A percentile compares a stretch with the other conserved stretches of the same genome.
Evolutionary conservation across 1,140 invertebrate genomes (phyloP).

Genomic region (Cherax destructor): DNA sequence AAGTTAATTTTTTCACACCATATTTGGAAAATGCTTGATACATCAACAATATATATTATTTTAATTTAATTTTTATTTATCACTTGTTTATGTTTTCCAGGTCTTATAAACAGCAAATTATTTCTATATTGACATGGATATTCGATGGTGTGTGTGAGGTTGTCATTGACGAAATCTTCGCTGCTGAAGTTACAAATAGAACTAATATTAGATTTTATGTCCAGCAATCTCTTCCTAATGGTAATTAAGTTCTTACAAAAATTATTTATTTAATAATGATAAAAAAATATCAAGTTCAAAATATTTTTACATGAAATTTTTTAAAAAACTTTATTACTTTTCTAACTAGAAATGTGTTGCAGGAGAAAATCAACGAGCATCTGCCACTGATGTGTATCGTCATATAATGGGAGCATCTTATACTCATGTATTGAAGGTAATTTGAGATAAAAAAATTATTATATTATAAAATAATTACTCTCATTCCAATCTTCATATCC

Average conservation of each 20-base stretch:
- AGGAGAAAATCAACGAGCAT: no score
- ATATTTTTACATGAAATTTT: no score
- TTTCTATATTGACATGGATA: background rate
- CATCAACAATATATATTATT: background rate
- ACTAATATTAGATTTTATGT: slow-evolving; percentile 10
- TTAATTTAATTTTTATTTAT: background rate
- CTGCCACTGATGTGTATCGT: no score
- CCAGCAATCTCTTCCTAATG: background rate
- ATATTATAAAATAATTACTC: no score
- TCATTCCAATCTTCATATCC: no score
- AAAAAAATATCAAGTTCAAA: no score
- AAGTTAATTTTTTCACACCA: no score
- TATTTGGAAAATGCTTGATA: background rate
- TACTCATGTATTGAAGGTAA: background rate
- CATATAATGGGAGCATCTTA: no score
- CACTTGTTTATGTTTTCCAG: background rate
- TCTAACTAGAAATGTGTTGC: no score
- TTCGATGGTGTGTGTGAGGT: slow-evolving; percentile 13
- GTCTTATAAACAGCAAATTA: slow-evolving; percentile 27
- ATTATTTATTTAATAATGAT: no score
- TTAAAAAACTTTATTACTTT: no score
- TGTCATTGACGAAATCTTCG: background rate
- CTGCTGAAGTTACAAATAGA: background rate
- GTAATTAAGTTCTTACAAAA: background rate
- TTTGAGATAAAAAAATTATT: background rate